These are phyloP conservation scores for Ceyx melanurus DNA, from an alignment of 2,113 vertebrate species.

Conservation along the genomic window DNA sequence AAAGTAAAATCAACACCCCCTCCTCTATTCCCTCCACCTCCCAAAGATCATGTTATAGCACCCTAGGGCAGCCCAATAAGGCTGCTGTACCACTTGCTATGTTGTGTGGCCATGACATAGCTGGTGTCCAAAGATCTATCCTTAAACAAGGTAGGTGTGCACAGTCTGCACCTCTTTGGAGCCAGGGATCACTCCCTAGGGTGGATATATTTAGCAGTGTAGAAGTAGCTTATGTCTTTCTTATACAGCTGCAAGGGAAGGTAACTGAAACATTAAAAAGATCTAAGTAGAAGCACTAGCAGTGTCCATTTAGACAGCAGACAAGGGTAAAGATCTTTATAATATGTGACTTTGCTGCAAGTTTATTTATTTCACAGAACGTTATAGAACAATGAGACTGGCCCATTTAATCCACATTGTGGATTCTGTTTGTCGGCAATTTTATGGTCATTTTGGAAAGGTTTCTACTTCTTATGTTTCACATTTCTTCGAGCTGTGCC, in stretches of 20 bases:
- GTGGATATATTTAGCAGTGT: not conserved
- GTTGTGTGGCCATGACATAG: no score
- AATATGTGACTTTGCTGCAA: not conserved
- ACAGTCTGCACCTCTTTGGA: not conserved
- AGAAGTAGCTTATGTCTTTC: not conserved
- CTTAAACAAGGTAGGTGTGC: not conserved
- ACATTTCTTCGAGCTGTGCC: not conserved
- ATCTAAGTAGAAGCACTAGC: not conserved
- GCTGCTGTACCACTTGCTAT: not conserved
- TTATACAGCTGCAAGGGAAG: not conserved
- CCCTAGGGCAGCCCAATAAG: not conserved
- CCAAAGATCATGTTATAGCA: not conserved
- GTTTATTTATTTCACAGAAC: not conserved
- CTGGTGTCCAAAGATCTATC: not conserved
- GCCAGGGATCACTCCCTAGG: not conserved
- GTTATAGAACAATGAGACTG: not conserved
- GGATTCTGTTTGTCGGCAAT: not conserved
- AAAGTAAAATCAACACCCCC: not conserved
- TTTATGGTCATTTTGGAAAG: not conserved
- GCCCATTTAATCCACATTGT: not conserved
- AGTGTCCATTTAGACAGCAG: not conserved
- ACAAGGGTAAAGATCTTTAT: not conserved
- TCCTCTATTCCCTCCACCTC: not conserved
- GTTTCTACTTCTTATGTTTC: not conserved
- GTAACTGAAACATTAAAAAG: not conserved